Evolutionary conservation across 2,113 vertebrate species (phyloP), one percentile per base, ranked within the genome.

Genomic region (Peromyscus maniculatus): DNA sequence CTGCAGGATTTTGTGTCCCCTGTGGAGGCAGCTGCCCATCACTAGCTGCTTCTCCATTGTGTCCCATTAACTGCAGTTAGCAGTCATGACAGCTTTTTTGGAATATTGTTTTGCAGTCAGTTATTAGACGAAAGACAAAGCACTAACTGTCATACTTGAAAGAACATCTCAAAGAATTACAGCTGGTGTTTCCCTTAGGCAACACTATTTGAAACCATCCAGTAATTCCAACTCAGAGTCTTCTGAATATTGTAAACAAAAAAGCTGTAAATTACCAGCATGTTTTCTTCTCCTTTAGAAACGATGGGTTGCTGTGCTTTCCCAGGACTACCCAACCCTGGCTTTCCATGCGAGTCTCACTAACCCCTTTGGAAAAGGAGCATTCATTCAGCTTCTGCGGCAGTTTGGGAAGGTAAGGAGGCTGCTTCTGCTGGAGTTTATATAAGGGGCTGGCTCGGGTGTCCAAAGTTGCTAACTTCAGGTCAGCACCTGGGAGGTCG

Each of bases 301-400:
- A 98, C 99, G 99, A 28, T 99, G 99, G 99, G 99, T 99, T 55
- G 99, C 99, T 11, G 49, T 99, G 67, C 98, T 99, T 22, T 99
- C 99, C 95, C 99, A 99, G 91, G 99, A 99, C 78, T 99, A 99
- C 88, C 99, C 99, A 11, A 99, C 99, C 2, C 98, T 99, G 15
- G 99, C 99, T 80, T 99, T 99, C 98, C 99, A 99, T 0, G 99
- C 99, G 89, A 99, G 99, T 98, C 99, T 99, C 94, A 99, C 99
- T 31, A 99, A 99, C 97, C 99, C 99, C 0, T 99, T 99, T 75
- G 99, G 99, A 80, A 99, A 99, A 98, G 99, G 99, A 93, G 99
- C 99, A 2, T 99, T 99, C 97, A 99, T 99, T 95, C 99, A 99
- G 98, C 99, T 99, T 64, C 98, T 99, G 1, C 98, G 99, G 94